phyloP scores from a whole-genome alignment of 2,888 invertebrate species.

The Drosophila infuscata region DNA sequence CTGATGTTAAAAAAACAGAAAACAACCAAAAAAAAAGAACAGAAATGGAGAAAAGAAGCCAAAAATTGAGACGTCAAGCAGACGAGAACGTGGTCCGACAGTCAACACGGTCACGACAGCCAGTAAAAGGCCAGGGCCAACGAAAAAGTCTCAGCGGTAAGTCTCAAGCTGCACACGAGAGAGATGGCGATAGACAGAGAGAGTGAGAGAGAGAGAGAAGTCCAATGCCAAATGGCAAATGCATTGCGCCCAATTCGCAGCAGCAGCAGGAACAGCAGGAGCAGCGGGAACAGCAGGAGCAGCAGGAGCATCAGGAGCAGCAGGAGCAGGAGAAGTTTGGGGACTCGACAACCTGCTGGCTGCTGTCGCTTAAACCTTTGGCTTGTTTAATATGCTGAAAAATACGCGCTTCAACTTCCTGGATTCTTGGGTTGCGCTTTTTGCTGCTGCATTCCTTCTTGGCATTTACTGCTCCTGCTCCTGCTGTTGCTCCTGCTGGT shows the following conservation, averaged over 20 bases:
- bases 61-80: constrained; percentile 76
- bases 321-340: background rate
- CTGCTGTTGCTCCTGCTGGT: constrained; percentile 4
- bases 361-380: constrained; percentile 60
- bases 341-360: constrained; percentile 17
- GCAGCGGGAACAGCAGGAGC: constrained; percentile 2
- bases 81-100: constrained; percentile 70
- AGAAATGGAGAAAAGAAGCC: constrained; percentile 20
- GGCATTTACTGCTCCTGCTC: constrained; percentile 12
- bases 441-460: constrained; percentile 50
- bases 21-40: background rate
- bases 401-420: constrained; percentile 73
- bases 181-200: background rate
- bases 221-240: constrained; percentile 45
- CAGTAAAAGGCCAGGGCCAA: constrained; percentile 38
- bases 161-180: constrained; percentile 18
- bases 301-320: constrained; percentile 3
- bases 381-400: constrained; percentile 82
- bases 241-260: constrained; percentile 44
- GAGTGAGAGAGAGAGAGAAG: background rate
- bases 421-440: constrained; percentile 36
- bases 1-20: constrained; percentile 40
- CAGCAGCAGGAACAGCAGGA: constrained; percentile 6
- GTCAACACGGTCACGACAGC: constrained; percentile 23
- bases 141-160: constrained; percentile 26